Evolutionary conservation across 2,113 vertebrate species (phyloP).

Genomic region (Perccottus glenii): DNA sequence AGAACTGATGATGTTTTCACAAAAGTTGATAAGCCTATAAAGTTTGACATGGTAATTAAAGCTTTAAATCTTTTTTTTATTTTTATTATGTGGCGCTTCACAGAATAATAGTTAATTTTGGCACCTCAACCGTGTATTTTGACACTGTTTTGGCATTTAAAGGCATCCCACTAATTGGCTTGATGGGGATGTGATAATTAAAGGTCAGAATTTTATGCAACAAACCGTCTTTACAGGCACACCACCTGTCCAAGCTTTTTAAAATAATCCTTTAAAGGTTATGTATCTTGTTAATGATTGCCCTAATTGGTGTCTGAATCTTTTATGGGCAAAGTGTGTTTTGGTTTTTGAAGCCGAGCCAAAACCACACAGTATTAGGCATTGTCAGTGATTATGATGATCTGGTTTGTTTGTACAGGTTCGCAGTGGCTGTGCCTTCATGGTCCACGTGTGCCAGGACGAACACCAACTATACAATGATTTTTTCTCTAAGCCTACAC

Average conservation of each 20-base stretch:
- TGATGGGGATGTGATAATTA: constrained; percentile 60
- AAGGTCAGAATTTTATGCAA: constrained; percentile 51
- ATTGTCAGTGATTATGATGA: constrained; percentile 11
- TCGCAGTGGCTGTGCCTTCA: constrained; percentile 97
- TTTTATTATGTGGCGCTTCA: constrained; percentile 22
- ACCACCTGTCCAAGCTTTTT: constrained; percentile 26
- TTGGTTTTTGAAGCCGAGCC: constrained; percentile 35
- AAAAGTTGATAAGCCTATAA: constrained; percentile 11
- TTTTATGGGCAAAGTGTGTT: constrained; percentile 26
- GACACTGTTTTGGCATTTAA: constrained; percentile 46
- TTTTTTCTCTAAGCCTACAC: constrained; percentile 93
- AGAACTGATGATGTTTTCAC: constrained; percentile 5
- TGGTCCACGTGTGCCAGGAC: constrained; percentile 98
- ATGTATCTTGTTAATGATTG: constrained; percentile 52
- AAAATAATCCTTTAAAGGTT: constrained; percentile 46
- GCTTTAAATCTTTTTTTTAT: constrained; percentile 13
- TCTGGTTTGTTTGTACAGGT: constrained; percentile 79
- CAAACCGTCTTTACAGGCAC: constrained; percentile 23
- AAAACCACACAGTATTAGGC: constrained; percentile 4
- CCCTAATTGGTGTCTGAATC: constrained; percentile 30
- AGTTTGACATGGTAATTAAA: constrained; percentile 9
- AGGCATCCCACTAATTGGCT: constrained; percentile 53
- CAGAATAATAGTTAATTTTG: constrained; percentile 13
- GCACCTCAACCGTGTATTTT: constrained; percentile 10
- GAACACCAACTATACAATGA: constrained; percentile 96